Conservation (phyloP, 2,888 invertebrate species). For the Plagiodera versicolora region DNA sequence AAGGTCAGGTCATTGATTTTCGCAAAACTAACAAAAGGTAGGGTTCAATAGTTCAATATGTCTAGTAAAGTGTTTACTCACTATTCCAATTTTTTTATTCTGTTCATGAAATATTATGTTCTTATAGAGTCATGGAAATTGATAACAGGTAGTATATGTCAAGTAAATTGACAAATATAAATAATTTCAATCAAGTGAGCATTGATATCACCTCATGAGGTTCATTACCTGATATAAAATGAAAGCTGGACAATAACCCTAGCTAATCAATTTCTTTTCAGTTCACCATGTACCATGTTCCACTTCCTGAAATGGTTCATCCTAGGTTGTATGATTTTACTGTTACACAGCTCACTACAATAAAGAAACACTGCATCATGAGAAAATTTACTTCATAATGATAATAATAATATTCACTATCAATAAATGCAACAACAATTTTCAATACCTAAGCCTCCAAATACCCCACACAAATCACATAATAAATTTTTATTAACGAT, state of each 20-base stretch:
- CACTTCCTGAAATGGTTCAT: background rate
- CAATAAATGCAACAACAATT: too few species aligned
- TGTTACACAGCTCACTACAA: too few species aligned
- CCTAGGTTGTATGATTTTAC: background rate
- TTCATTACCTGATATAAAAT: slow-evolving; percentile 11
- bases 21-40: slow-evolving; percentile 16
- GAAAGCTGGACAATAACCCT: slow-evolving; percentile 8
- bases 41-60: background rate
- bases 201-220: too few species aligned
- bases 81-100: background rate
- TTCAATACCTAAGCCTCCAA: too few species aligned
- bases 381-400: too few species aligned
- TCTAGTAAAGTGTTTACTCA: too few species aligned
- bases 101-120: background rate
- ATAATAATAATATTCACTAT: too few species aligned
- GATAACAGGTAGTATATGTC: background rate
- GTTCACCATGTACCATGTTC: slow-evolving; percentile 11
- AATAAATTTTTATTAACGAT: too few species aligned
- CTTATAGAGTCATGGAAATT: background rate
- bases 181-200: too few species aligned
- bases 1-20: slow-evolving; percentile 30
- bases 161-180: background rate
- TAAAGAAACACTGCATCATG: too few species aligned
- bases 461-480: too few species aligned
- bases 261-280: slow-evolving; percentile 12